Evolutionary conservation across 2,113 vertebrate species (phyloP).

Genomic region (Charadrius vociferus): DNA sequence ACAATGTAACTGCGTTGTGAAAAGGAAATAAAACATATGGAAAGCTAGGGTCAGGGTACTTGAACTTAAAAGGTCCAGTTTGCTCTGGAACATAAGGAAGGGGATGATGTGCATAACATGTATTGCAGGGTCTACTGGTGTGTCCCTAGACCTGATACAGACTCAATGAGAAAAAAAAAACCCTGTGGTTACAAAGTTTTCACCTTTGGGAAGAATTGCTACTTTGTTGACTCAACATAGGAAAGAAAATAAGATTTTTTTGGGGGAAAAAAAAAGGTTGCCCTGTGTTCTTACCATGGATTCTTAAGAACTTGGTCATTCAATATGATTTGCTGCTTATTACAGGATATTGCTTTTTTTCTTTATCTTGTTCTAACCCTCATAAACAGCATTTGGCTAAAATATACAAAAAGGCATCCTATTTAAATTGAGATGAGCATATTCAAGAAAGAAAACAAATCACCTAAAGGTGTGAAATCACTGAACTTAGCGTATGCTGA

Average conservation of each 20-base stretch:
- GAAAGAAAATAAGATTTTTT: background rate
- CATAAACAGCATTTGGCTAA: background rate
- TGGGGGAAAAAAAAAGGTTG: background rate
- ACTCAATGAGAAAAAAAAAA: background rate
- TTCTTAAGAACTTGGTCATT: background rate
- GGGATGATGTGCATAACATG: rapidly evolving
- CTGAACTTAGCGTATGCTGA: background rate
- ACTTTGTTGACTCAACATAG: background rate
- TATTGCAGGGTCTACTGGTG: background rate
- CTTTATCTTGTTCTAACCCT: background rate
- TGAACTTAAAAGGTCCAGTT: background rate
- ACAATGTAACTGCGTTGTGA: background rate
- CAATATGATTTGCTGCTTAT: background rate
- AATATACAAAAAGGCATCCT: background rate
- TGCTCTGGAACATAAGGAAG: background rate
- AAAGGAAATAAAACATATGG: background rate
- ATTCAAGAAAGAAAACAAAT: background rate
- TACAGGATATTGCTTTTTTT: background rate
- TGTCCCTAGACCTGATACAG: background rate
- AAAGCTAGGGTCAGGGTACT: background rate
- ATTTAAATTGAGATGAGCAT: background rate
- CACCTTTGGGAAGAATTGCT: background rate
- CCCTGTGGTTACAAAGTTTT: background rate
- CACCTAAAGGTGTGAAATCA: background rate
- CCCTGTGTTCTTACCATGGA: background rate